phyloP scores from a whole-genome alignment of 2,797 vertebrate genomes.

The Cygnus olor region DNA sequence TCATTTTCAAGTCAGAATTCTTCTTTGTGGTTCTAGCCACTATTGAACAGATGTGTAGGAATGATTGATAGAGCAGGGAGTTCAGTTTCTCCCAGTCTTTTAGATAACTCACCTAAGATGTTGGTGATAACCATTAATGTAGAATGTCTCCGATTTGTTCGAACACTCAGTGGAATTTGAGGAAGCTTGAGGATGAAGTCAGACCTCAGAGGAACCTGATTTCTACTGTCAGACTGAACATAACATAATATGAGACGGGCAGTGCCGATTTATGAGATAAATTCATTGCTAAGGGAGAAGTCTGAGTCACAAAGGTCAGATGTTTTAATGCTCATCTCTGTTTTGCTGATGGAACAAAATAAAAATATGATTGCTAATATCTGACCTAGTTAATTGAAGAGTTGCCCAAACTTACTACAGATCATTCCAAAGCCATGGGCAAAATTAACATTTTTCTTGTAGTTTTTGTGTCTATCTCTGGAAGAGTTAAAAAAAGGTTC shows the following conservation, averaged over 20 bases:
- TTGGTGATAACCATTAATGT: background rate
- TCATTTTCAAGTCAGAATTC: background rate
- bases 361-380: background rate
- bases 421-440: background rate
- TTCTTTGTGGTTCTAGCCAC: background rate
- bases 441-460: background rate
- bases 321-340: background rate
- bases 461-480: background rate
- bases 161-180: background rate
- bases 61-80: background rate
- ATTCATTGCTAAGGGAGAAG: background rate
- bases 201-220: background rate
- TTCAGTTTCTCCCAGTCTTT: background rate
- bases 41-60: background rate
- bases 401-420: background rate
- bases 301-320: background rate
- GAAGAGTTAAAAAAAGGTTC: background rate
- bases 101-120: background rate
- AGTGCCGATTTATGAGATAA: background rate
- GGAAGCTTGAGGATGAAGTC: background rate
- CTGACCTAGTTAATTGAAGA: background rate
- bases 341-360: background rate
- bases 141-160: background rate
- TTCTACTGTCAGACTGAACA: background rate
- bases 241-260: background rate